A percentile compares a stretch with the other conserved stretches of the same genome.
These are phyloP conservation scores for Orchesellides sinensis DNA, from an alignment of 2,888 invertebrate species.

Conservation along the genomic window DNA sequence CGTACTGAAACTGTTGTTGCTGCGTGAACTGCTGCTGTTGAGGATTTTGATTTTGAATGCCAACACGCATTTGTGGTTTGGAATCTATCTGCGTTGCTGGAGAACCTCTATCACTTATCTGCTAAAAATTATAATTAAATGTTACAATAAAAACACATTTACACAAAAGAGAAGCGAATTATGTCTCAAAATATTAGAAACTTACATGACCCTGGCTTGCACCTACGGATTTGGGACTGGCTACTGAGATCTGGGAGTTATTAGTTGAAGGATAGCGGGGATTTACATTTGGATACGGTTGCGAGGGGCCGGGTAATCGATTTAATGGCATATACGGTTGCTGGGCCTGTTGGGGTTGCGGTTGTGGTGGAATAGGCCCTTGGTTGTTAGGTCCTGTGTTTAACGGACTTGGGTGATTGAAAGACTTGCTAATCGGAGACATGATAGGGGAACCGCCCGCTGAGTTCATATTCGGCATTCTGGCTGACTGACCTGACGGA, in stretches of 20 bases:
- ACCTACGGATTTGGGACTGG: conserved; percentile 57
- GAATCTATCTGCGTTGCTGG: conserved; percentile 59
- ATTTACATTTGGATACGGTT: conserved; percentile 41
- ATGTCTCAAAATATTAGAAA: neutral
- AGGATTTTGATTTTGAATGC: conserved; percentile 68
- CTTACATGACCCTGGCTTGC: conserved; percentile 64
- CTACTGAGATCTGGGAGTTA: conserved; percentile 63
- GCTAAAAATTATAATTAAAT: conserved; percentile 8
- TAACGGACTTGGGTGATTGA: conserved; percentile 67
- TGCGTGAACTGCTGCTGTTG: conserved; percentile 75
- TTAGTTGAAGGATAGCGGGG: conserved; percentile 45
- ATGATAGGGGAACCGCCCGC: conserved; percentile 63
- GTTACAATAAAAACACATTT: neutral
- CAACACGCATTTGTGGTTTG: conserved; percentile 49
- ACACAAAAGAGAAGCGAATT: neutral
- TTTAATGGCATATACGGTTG: conserved; percentile 65
- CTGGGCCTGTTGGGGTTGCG: conserved; percentile 74
- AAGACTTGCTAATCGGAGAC: conserved; percentile 72
- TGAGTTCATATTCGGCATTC: conserved; percentile 61
- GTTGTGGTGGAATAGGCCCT: conserved; percentile 76
- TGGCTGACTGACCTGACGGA: conserved; percentile 61
- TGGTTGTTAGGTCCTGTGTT: conserved; percentile 41
- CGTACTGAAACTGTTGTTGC: conserved; percentile 71
- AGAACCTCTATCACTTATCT: conserved; percentile 58
- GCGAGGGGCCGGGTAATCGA: conserved; percentile 49